Evolutionary conservation across 1,140 invertebrate species (phyloP).

Genomic region (Ceratoteleas bidentatus): DNA sequence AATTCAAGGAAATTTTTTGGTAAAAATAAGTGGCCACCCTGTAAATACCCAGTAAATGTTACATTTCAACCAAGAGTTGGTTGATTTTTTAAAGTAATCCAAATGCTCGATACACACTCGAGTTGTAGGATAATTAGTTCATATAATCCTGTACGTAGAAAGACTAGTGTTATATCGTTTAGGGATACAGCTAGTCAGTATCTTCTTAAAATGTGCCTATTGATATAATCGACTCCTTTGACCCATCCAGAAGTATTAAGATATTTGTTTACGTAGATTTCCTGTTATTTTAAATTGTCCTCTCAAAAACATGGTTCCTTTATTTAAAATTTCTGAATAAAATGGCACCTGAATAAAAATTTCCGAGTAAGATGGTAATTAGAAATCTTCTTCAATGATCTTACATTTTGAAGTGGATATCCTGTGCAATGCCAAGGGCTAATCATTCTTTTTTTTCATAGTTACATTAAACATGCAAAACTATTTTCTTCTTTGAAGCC

Average conservation of each 20-base stretch:
- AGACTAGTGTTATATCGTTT: constrained; percentile 86
- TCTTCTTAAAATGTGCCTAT: constrained; percentile 87
- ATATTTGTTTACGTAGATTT: constrained; percentile 83
- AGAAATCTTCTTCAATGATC: constrained; percentile 23
- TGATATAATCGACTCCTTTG: constrained; percentile 88
- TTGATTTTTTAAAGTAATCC: constrained; percentile 69
- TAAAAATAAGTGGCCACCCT: too few relatives aligned
- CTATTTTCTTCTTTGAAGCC: background rate
- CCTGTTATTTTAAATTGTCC: constrained; percentile 72
- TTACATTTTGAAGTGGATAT: constrained; percentile 40
- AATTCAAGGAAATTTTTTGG: too few relatives aligned
- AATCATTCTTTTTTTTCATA: background rate
- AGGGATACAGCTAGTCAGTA: constrained; percentile 90
- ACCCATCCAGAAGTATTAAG: constrained; percentile 85
- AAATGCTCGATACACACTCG: constrained; percentile 69
- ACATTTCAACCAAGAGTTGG: constrained; percentile 54
- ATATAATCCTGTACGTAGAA: constrained; percentile 77
- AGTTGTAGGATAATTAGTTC: constrained; percentile 78
- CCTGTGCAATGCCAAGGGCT: constrained; percentile 29
- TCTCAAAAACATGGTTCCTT: constrained; percentile 65
- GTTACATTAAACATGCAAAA: constrained; percentile 35
- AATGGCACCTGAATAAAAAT: constrained; percentile 17
- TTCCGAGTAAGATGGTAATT: constrained; percentile 10
- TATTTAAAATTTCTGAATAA: constrained; percentile 19
- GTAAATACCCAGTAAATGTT: too few relatives aligned